Percentiles rank a stretch among this genome's conserved stretches.
Conservation (phyloP, 2,797 vertebrate genomes). For the Decapterus maruadsi region DNA sequence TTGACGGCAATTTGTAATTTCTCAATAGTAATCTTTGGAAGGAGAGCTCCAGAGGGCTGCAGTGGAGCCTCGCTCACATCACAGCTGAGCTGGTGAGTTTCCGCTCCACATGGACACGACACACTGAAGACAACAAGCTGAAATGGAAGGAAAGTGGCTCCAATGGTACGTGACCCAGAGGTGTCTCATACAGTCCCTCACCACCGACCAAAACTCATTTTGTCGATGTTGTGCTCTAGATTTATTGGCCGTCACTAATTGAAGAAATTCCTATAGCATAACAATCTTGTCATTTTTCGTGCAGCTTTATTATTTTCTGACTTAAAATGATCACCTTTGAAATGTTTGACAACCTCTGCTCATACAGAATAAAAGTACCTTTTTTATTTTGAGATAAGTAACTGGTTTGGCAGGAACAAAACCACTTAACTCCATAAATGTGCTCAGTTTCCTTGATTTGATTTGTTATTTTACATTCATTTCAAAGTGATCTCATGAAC, state of each 20-base stretch:
- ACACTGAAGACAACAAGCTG: conserved; percentile 95
- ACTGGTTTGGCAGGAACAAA: conserved; percentile 38
- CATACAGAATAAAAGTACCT: background rate
- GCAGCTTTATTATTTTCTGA: background rate
- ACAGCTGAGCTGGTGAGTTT: conserved; percentile 92
- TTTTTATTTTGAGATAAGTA: conserved; percentile 12
- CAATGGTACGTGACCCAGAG: conserved; percentile 81
- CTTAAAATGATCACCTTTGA: background rate
- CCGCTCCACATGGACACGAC: conserved; percentile 91
- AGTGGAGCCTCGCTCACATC: conserved; percentile 90
- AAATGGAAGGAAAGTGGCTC: conserved; percentile 93
- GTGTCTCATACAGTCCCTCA: background rate
- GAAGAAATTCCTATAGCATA: background rate
- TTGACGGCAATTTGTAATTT: conserved; percentile 18
- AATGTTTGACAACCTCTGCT: conserved; percentile 15
- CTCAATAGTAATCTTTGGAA: conserved; percentile 89
- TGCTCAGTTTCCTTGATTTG: conserved; percentile 54
- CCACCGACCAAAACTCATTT: background rate
- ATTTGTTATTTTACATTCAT: conserved; percentile 59
- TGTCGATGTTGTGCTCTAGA: background rate
- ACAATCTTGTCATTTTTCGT: background rate
- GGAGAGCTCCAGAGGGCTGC: conserved; percentile 91
- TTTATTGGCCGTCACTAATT: background rate
- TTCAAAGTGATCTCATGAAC: conserved; percentile 55
- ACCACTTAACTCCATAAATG: conserved; percentile 36